Base-by-base conservation (phyloP, 2,797 vertebrate species). In the Percopsis omiscomaycus region DNA sequence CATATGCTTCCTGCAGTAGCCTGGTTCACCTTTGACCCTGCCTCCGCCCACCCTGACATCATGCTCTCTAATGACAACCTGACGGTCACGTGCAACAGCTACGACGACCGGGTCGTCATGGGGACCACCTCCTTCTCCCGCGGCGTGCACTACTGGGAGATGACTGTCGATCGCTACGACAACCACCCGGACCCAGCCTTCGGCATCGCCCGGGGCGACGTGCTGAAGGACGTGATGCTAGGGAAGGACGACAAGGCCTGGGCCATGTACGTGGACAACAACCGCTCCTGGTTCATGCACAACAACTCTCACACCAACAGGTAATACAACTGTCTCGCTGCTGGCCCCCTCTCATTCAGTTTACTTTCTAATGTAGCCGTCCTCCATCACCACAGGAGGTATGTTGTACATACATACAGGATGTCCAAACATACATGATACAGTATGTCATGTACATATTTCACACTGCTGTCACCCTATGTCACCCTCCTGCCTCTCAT, bases 181-280 rank as follows among this genome's bases (percentile, higher is more conserved):
- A 99, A 98, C 91, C 97, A 99, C 88, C 97, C 97, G 0, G 97
- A 99, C 78, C 97, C 97, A 0, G 96, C 97, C 16, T 98, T 99
- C 2, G 97, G 97, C 0, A 87, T 99, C 77, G 96, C 96, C 0
- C 94, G 94, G 28, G 84, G 80, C 0, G 96, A 99, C n/a, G 96
- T 97, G 55, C 88, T 97, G 79, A 98, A 98, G 84, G 97, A 98
- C 1, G 94, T 95, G 88, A 98, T 98, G 97, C 90, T 98, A 85
- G 97, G 97, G 66, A 98, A 98, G 87, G 97, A 98, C 4, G 96
- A 99, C 86, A 98, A 97, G 84, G 97, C 97, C 10, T 99, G 96
- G 97, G 96, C 96, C 75, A 98, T 99, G 97, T 99, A 98, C 5
- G 97, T 98, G 91, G 97, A 98, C 92, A 98, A 97, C 84, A 98